Percentiles rank a stretch among this genome's conserved stretches.
Evolutionary conservation across 2,888 invertebrate genomes (phyloP).

Genomic region (Mongoloraphidia duomilia): DNA sequence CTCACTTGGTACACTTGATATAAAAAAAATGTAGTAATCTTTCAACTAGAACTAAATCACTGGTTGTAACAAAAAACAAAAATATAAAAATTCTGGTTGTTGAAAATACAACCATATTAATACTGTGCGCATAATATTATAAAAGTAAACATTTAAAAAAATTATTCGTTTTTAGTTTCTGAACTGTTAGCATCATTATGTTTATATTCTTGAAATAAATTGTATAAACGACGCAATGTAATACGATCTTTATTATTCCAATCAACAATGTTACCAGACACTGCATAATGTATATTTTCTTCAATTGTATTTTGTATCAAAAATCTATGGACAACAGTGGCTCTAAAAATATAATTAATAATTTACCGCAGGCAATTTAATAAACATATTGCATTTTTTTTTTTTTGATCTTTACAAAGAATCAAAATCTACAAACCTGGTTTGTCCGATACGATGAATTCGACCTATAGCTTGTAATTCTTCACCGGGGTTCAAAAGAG

Average conservation of each 20-base stretch:
- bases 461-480: slow-evolving; percentile 66
- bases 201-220: slow-evolving; percentile 22
- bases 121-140: no score
- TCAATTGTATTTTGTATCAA: slow-evolving; percentile 54
- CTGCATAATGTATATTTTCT: slow-evolving; percentile 43
- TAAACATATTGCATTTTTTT: background rate
- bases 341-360: slow-evolving; percentile 24
- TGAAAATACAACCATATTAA: no score
- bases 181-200: no score
- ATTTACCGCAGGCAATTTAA: background rate
- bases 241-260: slow-evolving; percentile 30
- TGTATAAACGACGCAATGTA: slow-evolving; percentile 28
- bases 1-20: no score
- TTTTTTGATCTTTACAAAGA: background rate
- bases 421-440: slow-evolving; percentile 31
- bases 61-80: no score
- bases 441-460: slow-evolving; percentile 67
- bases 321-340: slow-evolving; percentile 58
- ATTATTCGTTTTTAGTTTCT: no score
- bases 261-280: slow-evolving; percentile 27
- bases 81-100: no score
- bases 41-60: no score
- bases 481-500: slow-evolving; percentile 54
- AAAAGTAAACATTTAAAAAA: no score
- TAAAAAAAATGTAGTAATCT: no score